These are phyloP conservation scores for Petromus typicus DNA, from an alignment of 2,113 vertebrate species.

Conservation along the genomic window DNA sequence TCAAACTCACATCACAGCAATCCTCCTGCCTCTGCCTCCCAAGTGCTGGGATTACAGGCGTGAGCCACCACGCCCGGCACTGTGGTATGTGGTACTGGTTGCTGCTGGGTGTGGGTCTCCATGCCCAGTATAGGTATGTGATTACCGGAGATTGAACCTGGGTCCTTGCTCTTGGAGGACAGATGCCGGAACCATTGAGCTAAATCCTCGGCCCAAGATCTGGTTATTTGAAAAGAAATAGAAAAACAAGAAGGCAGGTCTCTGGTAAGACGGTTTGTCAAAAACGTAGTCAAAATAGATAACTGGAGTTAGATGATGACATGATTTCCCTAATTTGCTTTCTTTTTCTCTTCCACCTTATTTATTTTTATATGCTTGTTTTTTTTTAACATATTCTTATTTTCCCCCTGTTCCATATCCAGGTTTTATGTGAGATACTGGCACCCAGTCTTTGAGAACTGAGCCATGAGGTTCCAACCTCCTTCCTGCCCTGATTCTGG, in stretches of 20 bases:
- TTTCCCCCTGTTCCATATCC: not conserved
- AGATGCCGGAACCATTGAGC: no score
- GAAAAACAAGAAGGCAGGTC: not conserved
- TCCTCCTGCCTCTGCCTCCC: no score
- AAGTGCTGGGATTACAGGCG: no score
- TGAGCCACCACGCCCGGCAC: no score
- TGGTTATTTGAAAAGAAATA: conserved; percentile 32
- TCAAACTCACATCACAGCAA: no score
- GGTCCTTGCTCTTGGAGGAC: no score
- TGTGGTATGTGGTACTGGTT: no score
- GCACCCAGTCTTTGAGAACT: not conserved
- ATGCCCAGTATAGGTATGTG: no score
- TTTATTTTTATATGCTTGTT: not conserved
- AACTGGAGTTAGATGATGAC: not conserved
- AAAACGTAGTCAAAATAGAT: no score
- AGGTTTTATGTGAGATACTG: not conserved
- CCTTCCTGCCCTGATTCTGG: fast-evolving
- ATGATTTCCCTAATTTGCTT: not conserved
- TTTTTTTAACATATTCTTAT: not conserved
- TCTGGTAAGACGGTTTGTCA: not conserved
- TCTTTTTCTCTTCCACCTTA: not conserved
- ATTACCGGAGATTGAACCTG: no score
- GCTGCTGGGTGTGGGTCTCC: no score
- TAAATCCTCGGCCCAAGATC: no score
- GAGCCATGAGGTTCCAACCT: not conserved